Evolutionary conservation across 2,113 vertebrate species (phyloP), one percentile per base, ranked within the genome.

Genomic region (Gadus chalcogrammus): DNA sequence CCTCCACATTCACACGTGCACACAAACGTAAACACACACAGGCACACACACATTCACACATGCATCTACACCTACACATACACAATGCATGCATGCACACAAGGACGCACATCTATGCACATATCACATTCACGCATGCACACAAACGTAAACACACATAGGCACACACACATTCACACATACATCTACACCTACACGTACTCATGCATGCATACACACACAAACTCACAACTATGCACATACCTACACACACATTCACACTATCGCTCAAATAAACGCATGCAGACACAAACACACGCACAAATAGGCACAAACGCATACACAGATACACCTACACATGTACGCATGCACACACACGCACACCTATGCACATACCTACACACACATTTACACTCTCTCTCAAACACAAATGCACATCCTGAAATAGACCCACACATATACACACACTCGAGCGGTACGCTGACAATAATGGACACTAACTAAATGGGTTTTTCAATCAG

Each of bases 401-500:
- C 55, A 58, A 3, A 28, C 61, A 24, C 20, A 61, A 20, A 24
- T n/a, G 1, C 60, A 24, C 55, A 58, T 13, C 3, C 55, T n/a
- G 16, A 58, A 16, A n/a, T 7, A 1, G 16, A 58, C 55, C n/a
- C 55, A 7, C n/a, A n/a, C 55, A n/a, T 16, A 58, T 13, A n/a
- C 20, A 61, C n/a, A 61, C n/a, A 61, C 60, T 27, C 60, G 24
- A 22, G 24, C 56, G 65, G 61, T 28, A 24, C 16, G 20, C 20
- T 63, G 68, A 74, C 60, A 69, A 67, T 69, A 63, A 61, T 65
- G 63, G 68, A 68, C 61, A 75, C 42, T 64, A 38, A 65, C 22
- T 16, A 65, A 73, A 79, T 74, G 66, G 69, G 59, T 66, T 67
- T 12, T 74, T 79, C 63, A 67, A 35, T 79, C 69, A 62, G 56